phyloP scores from a whole-genome alignment of 2,888 invertebrate genomes.

The Melanchra persicariae region DNA sequence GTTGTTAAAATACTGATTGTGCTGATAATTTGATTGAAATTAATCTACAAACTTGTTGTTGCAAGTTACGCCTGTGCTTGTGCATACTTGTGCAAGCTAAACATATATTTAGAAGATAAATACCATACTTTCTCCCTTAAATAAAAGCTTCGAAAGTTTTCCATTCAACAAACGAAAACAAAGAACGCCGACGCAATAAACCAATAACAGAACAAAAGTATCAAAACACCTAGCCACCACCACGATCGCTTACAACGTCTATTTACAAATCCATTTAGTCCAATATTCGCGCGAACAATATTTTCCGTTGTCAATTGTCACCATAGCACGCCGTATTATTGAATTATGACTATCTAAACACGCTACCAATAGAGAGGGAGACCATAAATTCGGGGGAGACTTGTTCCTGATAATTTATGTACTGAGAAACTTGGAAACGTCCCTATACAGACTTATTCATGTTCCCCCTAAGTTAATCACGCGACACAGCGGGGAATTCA shows the following conservation, averaged over 20 bases:
- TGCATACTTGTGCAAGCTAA: too few relatives aligned
- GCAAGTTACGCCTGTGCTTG: neutral
- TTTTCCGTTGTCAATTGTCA: slow-evolving; percentile 73
- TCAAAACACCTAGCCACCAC: slow-evolving; percentile 37
- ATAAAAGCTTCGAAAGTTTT: slow-evolving; percentile 8
- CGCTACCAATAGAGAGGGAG: slow-evolving; percentile 66
- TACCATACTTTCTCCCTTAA: neutral
- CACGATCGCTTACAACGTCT: slow-evolving; percentile 43
- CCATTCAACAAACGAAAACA: slow-evolving; percentile 26
- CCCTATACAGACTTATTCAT: slow-evolving; percentile 76
- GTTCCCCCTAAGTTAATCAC: slow-evolving; percentile 78
- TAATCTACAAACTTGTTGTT: neutral
- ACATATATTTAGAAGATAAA: too few relatives aligned
- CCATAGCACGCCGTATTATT: slow-evolving; percentile 69
- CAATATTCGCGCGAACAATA: slow-evolving; percentile 67
- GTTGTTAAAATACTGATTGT: neutral
- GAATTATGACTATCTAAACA: slow-evolving; percentile 77
- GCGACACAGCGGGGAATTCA: slow-evolving; percentile 73
- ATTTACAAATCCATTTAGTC: slow-evolving; percentile 67
- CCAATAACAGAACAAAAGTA: slow-evolving; percentile 43
- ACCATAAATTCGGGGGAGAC: slow-evolving; percentile 78
- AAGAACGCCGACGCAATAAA: slow-evolving; percentile 30
- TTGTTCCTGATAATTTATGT: slow-evolving; percentile 80
- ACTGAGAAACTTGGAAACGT: slow-evolving; percentile 71
- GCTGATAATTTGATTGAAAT: neutral